Conservation (phyloP, 2,113 vertebrate species). For the Pleuronectes platessa region DNA sequence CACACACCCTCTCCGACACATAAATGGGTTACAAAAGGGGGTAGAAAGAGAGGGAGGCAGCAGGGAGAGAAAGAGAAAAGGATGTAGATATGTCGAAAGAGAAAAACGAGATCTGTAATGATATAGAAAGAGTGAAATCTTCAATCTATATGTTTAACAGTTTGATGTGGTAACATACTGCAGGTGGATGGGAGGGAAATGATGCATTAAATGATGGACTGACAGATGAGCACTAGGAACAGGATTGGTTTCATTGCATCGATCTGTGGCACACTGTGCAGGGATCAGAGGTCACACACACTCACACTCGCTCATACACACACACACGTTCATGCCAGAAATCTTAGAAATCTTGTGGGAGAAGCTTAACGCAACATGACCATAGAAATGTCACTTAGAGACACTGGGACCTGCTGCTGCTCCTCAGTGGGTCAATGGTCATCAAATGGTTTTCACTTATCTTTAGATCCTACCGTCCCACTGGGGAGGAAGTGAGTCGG, state of each 20-base stretch:
- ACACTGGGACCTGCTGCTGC: slow-evolving; percentile 59
- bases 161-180: slow-evolving; percentile 47
- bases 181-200: slow-evolving; percentile 56
- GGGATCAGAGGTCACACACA: slow-evolving; percentile 66
- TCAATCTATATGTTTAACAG: slow-evolving; percentile 11
- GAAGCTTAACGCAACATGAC: slow-evolving; percentile 57
- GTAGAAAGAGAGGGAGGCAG: background rate
- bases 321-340: slow-evolving; percentile 39
- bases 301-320: slow-evolving; percentile 25
- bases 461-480: slow-evolving; percentile 40
- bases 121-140: background rate
- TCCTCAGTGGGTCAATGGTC: slow-evolving; percentile 61
- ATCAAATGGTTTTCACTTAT: slow-evolving; percentile 71
- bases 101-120: background rate
- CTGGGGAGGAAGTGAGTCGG: slow-evolving; percentile 49
- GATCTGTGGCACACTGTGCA: slow-evolving; percentile 54
- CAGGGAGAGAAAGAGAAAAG: background rate
- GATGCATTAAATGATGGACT: slow-evolving; percentile 49
- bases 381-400: slow-evolving; percentile 69
- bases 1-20: slow-evolving; percentile 52
- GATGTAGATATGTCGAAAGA: background rate
- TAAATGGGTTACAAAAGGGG: slow-evolving; percentile 84
- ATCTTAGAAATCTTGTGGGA: slow-evolving; percentile 69
- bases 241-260: slow-evolving; percentile 65
- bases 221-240: slow-evolving; percentile 59